These are phyloP conservation scores for Teleogryllus occipitalis DNA, from an alignment of 1,140 invertebrate genomes.

Conservation along the genomic window DNA sequence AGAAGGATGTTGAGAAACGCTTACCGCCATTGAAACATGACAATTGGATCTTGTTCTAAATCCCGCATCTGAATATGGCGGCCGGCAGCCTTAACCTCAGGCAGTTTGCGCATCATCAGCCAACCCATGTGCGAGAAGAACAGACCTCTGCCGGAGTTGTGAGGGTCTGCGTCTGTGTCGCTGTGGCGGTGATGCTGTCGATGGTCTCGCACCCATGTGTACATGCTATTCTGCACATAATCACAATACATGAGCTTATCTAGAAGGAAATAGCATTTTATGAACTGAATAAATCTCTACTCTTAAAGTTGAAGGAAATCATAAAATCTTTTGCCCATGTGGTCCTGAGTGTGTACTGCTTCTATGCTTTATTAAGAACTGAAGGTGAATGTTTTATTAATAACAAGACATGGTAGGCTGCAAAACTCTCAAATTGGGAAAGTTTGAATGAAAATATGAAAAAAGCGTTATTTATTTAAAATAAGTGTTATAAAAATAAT, in stretches of 20 bases:
- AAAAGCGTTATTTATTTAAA: too few species aligned
- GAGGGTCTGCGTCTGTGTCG: conserved; percentile 33
- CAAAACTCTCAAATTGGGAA: too few species aligned
- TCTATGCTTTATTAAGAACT: too few species aligned
- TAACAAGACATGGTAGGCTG: too few species aligned
- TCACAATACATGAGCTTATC: not conserved
- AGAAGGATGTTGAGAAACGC: not conserved
- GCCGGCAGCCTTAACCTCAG: conserved; percentile 41
- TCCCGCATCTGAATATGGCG: conserved; percentile 45
- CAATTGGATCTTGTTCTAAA: conserved; percentile 44
- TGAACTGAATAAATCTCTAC: too few species aligned
- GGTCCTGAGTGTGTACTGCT: too few species aligned
- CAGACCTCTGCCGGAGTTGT: conserved; percentile 32
- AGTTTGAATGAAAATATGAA: too few species aligned
- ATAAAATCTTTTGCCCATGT: too few species aligned
- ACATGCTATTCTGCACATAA: conserved; percentile 21
- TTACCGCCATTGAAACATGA: conserved; percentile 43
- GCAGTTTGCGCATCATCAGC: conserved; percentile 31
- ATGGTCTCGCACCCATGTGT: conserved; percentile 29
- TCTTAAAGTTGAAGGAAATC: too few species aligned
- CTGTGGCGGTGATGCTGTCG: conserved; percentile 32
- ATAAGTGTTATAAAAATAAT: too few species aligned
- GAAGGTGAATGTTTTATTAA: too few species aligned
- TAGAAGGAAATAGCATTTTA: too few species aligned
- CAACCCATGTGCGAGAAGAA: conserved; percentile 34